These are phyloP conservation scores for Oikopleura vanhoeffeni DNA, from an alignment of 23 tunicate species.

Conservation along the genomic window DNA sequence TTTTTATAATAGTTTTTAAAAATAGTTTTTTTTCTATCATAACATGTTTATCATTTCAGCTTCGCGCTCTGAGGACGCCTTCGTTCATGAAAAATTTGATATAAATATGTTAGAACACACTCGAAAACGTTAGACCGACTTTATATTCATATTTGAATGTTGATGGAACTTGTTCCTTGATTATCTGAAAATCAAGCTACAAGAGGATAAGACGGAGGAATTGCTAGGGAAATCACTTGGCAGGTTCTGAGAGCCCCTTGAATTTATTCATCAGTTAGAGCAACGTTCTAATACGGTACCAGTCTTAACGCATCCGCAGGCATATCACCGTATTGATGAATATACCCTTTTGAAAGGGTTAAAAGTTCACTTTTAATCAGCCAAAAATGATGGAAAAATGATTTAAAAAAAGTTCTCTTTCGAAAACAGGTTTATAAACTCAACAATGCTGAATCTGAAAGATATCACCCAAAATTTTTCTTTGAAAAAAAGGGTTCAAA, in stretches of 20 bases:
- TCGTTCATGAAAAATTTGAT: slow-evolving; percentile 73
- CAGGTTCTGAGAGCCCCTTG: slow-evolving; percentile 77
- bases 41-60: too few relatives aligned
- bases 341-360: too few relatives aligned
- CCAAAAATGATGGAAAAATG: too few relatives aligned
- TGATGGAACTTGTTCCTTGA: slow-evolving; percentile 78
- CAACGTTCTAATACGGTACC: too few relatives aligned
- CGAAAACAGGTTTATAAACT: too few relatives aligned
- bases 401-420: too few relatives aligned
- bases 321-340: too few relatives aligned
- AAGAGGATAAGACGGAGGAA: slow-evolving; percentile 44
- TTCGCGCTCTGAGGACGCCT: background rate
- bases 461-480: too few relatives aligned
- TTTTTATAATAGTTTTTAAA: too few relatives aligned
- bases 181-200: slow-evolving; percentile 67
- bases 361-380: too few relatives aligned
- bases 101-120: slow-evolving; percentile 84
- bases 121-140: slow-evolving; percentile 61
- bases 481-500: too few relatives aligned
- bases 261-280: slow-evolving; percentile 34
- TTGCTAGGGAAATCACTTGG: slow-evolving; percentile 74
- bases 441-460: too few relatives aligned
- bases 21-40: background rate
- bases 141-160: slow-evolving; percentile 91
- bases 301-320: background rate